Base-by-base conservation (phyloP, 2,113 vertebrate genomes). In the Oryzias melastigma region DNA sequence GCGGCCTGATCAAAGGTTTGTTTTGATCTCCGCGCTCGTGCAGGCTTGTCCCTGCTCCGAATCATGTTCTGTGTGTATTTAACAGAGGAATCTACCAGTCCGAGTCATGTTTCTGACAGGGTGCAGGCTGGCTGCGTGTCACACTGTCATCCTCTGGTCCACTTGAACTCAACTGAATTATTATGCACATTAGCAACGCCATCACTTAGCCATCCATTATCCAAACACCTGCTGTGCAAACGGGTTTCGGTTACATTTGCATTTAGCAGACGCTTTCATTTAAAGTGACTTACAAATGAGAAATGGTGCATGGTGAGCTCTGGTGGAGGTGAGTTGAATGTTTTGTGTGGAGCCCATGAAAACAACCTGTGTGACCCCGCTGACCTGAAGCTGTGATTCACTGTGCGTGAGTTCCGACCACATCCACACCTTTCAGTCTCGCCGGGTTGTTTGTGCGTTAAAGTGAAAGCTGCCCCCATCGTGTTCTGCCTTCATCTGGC, bases 391-490 rank as follows among this genome's bases (percentile, higher is more conserved):
- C 43, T n/a, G 44, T 27, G 25, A 55, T 55, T 42, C n/a, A 40
- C 50, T 48, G 13, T 19, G 27, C 61, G 58, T 53, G 59, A 35
- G 8, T 12, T 35, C 10, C 12, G 57, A n/a, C 78, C 47, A 4
- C 53, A 78, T 55, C 68, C 22, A 13, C 63, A 48, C 51, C 71
- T 43, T 12, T 62, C 58, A 43, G 63, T 58, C 73, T 62, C 35
- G 53, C 10, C 4, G 60, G 71, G 76, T 8, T 4, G 56, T 54
- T 52, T 63, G 58, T 43, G 44, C 69, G 52, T 47, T 44, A 52
- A 58, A 45, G 56, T 68, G 51, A 66, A 65, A 67, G 67, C 58
- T 59, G 72, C 52, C 45, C 63, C 58, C 51, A 52, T 49, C 49
- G 42, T 35, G 24, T 17, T 64, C 42, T 27, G 46, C 62, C 41